Evolutionary conservation across 2,113 vertebrate genomes (phyloP).

Genomic region (Maccullochella peelii): DNA sequence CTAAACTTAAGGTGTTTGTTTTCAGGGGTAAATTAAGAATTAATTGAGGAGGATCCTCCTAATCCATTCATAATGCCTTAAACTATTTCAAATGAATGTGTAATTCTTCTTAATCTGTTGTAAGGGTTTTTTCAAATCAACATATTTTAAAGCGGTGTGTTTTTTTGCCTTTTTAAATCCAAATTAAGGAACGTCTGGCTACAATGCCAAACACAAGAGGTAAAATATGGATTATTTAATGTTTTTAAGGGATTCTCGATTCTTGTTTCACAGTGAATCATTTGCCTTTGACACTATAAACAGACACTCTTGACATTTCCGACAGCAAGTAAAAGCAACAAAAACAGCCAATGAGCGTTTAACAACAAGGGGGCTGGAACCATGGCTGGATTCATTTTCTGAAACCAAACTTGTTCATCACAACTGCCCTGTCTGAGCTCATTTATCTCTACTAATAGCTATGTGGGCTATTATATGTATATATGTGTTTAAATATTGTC

Average conservation of each 20-base stretch:
- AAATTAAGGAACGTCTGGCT: neutral
- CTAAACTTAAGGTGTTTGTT: neutral
- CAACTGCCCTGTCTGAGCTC: neutral
- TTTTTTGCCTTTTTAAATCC: neutral
- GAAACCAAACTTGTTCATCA: neutral
- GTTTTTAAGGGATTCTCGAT: neutral
- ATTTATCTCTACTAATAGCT: fast-evolving
- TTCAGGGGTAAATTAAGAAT: neutral
- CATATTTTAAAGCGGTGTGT: neutral
- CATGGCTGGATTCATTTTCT: neutral
- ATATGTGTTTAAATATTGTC: neutral
- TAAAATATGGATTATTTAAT: neutral
- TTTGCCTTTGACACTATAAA: neutral
- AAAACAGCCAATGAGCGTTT: constrained; percentile 17
- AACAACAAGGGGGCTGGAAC: constrained; percentile 18
- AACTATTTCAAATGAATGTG: neutral
- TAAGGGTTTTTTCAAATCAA: neutral
- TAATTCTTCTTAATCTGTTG: neutral
- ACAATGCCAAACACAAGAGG: neutral
- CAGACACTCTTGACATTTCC: neutral
- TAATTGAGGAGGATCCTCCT: neutral
- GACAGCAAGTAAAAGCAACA: constrained; percentile 35
- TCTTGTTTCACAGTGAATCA: neutral
- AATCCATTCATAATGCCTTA: neutral
- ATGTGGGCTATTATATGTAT: fast-evolving